A percentile compares a stretch with the other conserved stretches of the same genome.
Evolutionary conservation across 2,797 vertebrate genomes (phyloP).

Genomic region (Gymnocypris eckloni): DNA sequence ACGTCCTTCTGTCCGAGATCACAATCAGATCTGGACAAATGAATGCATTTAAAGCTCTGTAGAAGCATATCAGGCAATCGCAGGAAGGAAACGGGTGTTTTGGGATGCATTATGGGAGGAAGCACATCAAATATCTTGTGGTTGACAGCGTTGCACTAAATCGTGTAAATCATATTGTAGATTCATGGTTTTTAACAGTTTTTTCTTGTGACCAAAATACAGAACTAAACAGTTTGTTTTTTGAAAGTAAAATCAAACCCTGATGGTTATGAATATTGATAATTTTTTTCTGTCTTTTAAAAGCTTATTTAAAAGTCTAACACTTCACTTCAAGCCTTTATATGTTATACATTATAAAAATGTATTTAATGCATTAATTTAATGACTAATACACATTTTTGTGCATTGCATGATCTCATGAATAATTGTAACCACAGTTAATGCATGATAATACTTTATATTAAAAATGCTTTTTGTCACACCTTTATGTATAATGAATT

Average conservation of each 20-base stretch:
- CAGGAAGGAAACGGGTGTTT: constrained; percentile 1
- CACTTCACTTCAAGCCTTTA: neutral
- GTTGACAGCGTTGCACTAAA: neutral
- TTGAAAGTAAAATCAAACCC: neutral
- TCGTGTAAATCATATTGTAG: neutral
- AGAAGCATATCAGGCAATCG: neutral
- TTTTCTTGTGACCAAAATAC: neutral
- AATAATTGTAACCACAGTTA: neutral
- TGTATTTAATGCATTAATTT: neutral
- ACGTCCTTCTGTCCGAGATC: neutral
- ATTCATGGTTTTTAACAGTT: neutral
- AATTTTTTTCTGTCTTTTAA: neutral
- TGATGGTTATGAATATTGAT: neutral
- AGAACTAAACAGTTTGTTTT: neutral
- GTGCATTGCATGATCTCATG: neutral
- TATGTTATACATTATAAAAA: neutral
- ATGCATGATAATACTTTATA: no score
- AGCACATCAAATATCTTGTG: neutral
- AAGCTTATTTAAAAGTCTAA: neutral
- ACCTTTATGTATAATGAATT: no score
- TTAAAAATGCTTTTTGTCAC: no score
- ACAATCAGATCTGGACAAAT: neutral
- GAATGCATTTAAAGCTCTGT: neutral
- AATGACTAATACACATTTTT: neutral
- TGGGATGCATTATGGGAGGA: neutral